These are phyloP conservation scores for Amiota minor DNA, from an alignment of 2,888 invertebrate species.

Conservation along the genomic window DNA sequence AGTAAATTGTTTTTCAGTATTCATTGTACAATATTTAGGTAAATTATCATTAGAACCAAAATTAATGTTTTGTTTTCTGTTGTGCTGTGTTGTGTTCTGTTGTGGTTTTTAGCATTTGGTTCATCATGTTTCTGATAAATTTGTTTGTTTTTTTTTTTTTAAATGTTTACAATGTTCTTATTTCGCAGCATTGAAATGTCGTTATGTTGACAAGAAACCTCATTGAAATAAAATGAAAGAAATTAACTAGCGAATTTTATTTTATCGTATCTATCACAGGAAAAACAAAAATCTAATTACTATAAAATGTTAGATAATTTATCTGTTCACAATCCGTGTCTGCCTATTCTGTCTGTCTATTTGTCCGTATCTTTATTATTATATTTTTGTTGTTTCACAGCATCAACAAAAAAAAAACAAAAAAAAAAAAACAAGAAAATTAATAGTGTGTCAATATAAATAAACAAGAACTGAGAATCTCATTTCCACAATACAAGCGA, in stretches of 20 bases:
- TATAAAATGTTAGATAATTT: constrained; percentile 4
- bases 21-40: too few species aligned
- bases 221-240: background rate
- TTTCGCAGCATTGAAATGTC: background rate
- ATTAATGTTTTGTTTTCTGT: background rate
- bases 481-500: background rate
- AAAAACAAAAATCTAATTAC: constrained; percentile 1
- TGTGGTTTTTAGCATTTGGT: too few species aligned
- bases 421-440: too few species aligned
- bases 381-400: background rate
- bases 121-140: too few species aligned
- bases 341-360: background rate
- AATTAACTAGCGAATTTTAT: too few species aligned
- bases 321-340: background rate
- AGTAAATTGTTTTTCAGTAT: too few species aligned
- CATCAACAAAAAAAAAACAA: background rate
- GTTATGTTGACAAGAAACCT: background rate
- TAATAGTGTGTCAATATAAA: constrained; percentile 7
- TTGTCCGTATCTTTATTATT: background rate
- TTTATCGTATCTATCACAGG: background rate
- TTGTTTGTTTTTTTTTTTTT: background rate
- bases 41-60: too few species aligned
- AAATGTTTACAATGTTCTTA: constrained; percentile 14
- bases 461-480: too few species aligned
- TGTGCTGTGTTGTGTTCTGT: background rate